Conservation (phyloP, 2,113 vertebrate species). For the Peromyscus polionotus region DNA sequence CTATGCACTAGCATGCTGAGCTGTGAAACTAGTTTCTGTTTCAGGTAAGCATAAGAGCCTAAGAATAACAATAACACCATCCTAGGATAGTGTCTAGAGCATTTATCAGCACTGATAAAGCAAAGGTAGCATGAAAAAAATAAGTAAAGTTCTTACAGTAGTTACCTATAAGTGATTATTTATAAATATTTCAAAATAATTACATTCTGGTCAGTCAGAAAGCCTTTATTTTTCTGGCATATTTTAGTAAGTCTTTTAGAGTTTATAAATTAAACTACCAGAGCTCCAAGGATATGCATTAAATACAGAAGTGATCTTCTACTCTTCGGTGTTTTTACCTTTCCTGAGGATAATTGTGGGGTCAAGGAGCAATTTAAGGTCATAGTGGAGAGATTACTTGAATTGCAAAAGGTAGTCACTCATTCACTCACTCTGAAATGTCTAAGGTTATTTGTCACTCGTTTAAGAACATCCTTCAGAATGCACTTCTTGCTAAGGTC, state of each 20-base stretch:
- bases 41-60: background rate
- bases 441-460: background rate
- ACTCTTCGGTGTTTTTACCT: background rate
- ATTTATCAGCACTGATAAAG: background rate
- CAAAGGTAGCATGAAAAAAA: background rate
- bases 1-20: background rate
- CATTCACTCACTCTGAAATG: background rate
- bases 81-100: background rate
- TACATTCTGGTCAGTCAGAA: background rate
- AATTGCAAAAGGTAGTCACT: background rate
- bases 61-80: background rate
- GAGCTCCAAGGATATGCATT: background rate
- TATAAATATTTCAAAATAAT: background rate
- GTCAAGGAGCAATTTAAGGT: background rate
- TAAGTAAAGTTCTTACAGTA: background rate
- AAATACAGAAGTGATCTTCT: background rate
- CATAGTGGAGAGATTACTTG: background rate
- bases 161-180: background rate
- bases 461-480: background rate
- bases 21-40: background rate
- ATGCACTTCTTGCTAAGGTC: background rate
- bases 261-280: background rate
- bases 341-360: background rate
- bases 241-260: background rate
- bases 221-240: background rate